Conservation (phyloP, 2,888 invertebrate genomes). For the Drosophila vallismaia region DNA sequence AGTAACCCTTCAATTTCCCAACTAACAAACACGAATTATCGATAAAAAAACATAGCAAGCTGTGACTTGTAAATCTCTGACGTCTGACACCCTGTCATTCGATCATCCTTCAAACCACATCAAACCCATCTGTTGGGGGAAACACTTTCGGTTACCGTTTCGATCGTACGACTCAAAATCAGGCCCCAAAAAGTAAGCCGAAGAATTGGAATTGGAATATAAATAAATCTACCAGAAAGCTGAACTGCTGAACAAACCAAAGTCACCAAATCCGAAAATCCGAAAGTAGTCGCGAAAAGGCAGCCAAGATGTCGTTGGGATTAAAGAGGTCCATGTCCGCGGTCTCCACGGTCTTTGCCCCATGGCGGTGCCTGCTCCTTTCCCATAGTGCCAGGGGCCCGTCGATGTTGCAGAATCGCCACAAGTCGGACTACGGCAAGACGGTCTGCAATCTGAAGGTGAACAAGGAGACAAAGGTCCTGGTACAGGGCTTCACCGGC, state of each 20-base stretch:
- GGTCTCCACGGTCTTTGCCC: background rate
- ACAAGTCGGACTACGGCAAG: slow-evolving; percentile 60
- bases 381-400: background rate
- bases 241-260: background rate
- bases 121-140: slow-evolving; percentile 5
- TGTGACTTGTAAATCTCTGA: background rate
- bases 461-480: slow-evolving; percentile 93
- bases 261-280: background rate
- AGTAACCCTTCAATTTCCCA: background rate
- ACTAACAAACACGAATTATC: background rate
- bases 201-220: too few relatives aligned
- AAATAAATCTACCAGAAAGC: background rate
- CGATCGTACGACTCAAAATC: slow-evolving; percentile 52
- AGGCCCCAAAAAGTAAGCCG: background rate
- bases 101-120: background rate
- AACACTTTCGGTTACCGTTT: slow-evolving; percentile 42
- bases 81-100: too few relatives aligned
- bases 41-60: background rate
- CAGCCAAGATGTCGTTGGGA: background rate
- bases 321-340: background rate
- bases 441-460: slow-evolving; percentile 89
- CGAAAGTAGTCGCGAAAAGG: background rate
- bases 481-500: slow-evolving; percentile 99
- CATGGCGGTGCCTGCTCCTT: background rate
- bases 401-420: background rate